Conservation (phyloP, 2,797 vertebrate genomes). For the Naso thynnoides region DNA sequence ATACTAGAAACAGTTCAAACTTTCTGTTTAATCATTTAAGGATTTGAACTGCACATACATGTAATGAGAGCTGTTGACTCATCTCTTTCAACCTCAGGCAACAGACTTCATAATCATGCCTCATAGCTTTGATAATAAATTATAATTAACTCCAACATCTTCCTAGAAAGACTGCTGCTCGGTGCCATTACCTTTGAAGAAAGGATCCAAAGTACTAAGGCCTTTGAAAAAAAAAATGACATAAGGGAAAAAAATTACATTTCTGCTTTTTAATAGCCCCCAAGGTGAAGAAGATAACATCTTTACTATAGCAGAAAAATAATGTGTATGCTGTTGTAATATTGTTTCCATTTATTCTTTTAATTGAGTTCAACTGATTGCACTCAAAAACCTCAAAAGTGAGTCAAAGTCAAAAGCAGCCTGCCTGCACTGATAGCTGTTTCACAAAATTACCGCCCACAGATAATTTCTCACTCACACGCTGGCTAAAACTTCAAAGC, state of each 20-base stretch:
- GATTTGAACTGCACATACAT: too few species aligned
- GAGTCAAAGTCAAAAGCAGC: slow-evolving; percentile 50
- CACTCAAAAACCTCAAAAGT: slow-evolving; percentile 52
- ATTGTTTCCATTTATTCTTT: slow-evolving; percentile 52
- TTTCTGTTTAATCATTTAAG: too few species aligned
- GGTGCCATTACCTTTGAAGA: slow-evolving; percentile 28
- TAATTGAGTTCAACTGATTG: slow-evolving; percentile 65
- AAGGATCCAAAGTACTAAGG: slow-evolving; percentile 25
- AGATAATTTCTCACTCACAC: slow-evolving; percentile 49
- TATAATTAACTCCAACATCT: slow-evolving; percentile 44
- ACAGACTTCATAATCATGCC: too few species aligned
- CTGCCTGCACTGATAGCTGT: slow-evolving; percentile 38
- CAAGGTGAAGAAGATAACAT: slow-evolving; percentile 16
- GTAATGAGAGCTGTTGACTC: too few species aligned
- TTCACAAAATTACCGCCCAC: slow-evolving; percentile 60
- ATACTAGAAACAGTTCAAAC: too few species aligned
- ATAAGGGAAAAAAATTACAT: neutral
- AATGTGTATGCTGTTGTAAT: slow-evolving; percentile 15
- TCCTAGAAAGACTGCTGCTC: slow-evolving; percentile 18
- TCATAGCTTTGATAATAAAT: slow-evolving; percentile 40
- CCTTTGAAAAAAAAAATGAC: slow-evolving; percentile 1
- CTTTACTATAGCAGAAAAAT: slow-evolving; percentile 22
- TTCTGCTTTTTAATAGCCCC: slow-evolving; percentile 28
- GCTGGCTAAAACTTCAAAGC: slow-evolving; percentile 53
- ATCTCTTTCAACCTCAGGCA: too few species aligned